Percentiles rank a stretch among this genome's conserved stretches.
Evolutionary conservation across 2,797 vertebrate genomes (phyloP).

Genomic region (Parauchenoglanis punctatus): DNA sequence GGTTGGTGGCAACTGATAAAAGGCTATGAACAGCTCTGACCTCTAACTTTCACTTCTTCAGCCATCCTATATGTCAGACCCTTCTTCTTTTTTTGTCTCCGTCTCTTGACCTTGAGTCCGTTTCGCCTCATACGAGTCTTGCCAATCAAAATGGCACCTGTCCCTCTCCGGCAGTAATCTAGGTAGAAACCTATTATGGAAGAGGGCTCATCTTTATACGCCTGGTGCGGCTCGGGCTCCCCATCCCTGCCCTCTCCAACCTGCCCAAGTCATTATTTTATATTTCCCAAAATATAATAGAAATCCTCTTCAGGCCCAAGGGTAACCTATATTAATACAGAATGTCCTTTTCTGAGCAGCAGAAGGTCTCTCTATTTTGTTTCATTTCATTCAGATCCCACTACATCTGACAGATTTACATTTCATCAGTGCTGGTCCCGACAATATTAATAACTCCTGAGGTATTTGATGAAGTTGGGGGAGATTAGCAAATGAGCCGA

Average conservation of each 20-base stretch:
- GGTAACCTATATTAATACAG: constrained; percentile 52
- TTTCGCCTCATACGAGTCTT: constrained; percentile 36
- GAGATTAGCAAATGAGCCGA: constrained; percentile 50
- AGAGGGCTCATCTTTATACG: constrained; percentile 44
- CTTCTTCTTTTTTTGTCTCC: neutral
- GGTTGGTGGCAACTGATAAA: neutral
- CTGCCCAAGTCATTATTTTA: constrained; percentile 47
- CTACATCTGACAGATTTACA: constrained; percentile 56
- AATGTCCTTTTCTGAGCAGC: constrained; percentile 32
- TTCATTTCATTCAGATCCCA: constrained; percentile 44
- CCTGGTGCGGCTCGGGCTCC: constrained; percentile 32
- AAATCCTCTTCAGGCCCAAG: constrained; percentile 46
- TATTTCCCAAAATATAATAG: constrained; percentile 49
- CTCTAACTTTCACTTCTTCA: neutral
- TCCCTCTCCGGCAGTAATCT: constrained; percentile 50
- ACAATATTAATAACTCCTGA: constrained; percentile 72
- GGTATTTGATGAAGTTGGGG: constrained; percentile 65
- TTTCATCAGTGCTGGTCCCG: constrained; percentile 55
- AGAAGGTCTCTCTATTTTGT: constrained; percentile 29
- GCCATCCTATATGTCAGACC: neutral
- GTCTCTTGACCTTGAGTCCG: constrained; percentile 40
- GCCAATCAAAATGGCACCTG: constrained; percentile 53
- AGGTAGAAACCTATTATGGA: constrained; percentile 54
- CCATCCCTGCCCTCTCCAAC: constrained; percentile 25
- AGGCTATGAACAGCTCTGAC: neutral